Evolutionary conservation across 2,113 vertebrate genomes (phyloP).

Genomic region (Kryptolebias marmoratus): DNA sequence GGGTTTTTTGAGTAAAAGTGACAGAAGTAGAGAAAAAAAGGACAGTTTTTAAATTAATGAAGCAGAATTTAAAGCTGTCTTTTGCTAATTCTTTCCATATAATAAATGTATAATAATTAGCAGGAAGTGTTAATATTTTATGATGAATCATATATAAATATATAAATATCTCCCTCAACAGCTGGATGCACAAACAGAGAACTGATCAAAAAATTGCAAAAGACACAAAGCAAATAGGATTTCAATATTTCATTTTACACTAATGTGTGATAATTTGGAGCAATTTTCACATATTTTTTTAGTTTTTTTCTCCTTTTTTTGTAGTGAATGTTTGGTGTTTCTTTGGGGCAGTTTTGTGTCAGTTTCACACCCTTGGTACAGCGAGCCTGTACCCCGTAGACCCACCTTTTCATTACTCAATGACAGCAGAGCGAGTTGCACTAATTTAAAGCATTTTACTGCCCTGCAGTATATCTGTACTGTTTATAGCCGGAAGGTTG

Average conservation of each 20-base stretch:
- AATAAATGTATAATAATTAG: too few species aligned
- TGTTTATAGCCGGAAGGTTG: neutral
- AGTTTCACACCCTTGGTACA: neutral
- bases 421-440: conserved; percentile 1
- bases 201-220: too few species aligned
- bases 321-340: too few species aligned
- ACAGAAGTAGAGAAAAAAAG: neutral
- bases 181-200: too few species aligned
- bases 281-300: too few species aligned
- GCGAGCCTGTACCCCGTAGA: neutral
- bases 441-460: neutral
- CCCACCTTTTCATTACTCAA: neutral
- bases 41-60: too few species aligned
- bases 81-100: too few species aligned
- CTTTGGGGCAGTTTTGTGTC: neutral
- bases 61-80: too few species aligned
- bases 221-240: too few species aligned
- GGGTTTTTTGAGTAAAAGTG: neutral
- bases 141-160: conserved; percentile 6
- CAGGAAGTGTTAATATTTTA: neutral
- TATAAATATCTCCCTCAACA: neutral
- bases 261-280: too few species aligned
- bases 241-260: too few species aligned
- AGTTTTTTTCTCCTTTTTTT: neutral
- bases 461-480: neutral